These are phyloP conservation scores for Crambe crambe DNA, from an alignment of 37 sponge, comb jelly and placozoan genomes.

Conservation along the genomic window DNA sequence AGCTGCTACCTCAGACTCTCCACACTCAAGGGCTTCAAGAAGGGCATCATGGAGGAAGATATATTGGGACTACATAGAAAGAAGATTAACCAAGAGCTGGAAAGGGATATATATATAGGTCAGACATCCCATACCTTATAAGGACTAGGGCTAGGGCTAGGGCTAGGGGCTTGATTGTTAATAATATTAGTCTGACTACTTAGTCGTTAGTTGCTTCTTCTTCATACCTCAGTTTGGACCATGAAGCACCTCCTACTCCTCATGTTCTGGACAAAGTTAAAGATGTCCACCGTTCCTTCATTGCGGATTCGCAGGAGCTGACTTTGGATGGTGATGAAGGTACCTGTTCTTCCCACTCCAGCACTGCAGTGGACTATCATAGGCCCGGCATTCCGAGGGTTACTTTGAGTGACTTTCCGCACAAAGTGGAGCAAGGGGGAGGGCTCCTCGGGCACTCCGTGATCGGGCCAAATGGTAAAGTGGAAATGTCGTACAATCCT, in stretches of 20 bases:
- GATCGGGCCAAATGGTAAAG: constrained; percentile 93
- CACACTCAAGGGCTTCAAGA: constrained; percentile 88
- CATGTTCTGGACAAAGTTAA: constrained; percentile 68
- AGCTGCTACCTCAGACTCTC: constrained; percentile 84
- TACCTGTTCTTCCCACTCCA: constrained; percentile 92
- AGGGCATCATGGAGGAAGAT: constrained; percentile 94
- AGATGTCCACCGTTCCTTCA: constrained; percentile 72
- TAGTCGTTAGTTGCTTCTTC: too few species aligned
- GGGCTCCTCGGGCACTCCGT: constrained; percentile 92
- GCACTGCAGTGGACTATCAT: constrained; percentile 70
- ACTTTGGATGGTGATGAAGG: constrained; percentile 73
- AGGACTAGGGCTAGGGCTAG: too few species aligned
- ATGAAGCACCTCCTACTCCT: constrained; percentile 76
- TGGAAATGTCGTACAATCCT: constrained; percentile 84
- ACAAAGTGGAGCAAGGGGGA: constrained; percentile 81
- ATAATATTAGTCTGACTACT: too few species aligned
- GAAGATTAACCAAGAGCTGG: neutral
- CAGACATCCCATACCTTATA: neutral
- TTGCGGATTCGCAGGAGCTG: constrained; percentile 61
- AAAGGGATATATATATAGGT: neutral
- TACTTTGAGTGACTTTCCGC: constrained; percentile 57
- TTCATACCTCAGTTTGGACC: constrained; percentile 93
- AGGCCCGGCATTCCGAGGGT: constrained; percentile 47
- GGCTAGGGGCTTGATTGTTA: too few species aligned
- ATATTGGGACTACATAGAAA: constrained; percentile 59